Evolutionary conservation across 2,113 vertebrate genomes (phyloP).

Genomic region (Aythya baeri): DNA sequence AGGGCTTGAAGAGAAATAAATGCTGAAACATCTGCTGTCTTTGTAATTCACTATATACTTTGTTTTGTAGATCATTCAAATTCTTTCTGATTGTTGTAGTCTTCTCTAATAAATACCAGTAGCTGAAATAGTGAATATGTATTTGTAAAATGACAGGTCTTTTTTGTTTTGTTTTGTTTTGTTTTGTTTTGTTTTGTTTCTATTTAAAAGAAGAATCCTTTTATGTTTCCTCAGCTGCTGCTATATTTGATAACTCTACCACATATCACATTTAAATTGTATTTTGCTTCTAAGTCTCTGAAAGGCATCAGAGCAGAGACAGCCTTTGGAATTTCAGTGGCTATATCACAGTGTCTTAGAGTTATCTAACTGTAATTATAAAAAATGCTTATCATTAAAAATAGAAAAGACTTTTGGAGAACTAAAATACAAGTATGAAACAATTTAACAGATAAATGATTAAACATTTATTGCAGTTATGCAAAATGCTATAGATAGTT

Average conservation of each 20-base stretch:
- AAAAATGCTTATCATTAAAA: neutral
- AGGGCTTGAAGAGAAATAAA: constrained; percentile 28
- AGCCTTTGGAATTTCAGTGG: constrained; percentile 18
- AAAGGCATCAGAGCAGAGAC: neutral
- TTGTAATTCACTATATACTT: constrained; percentile 39
- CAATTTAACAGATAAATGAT: neutral
- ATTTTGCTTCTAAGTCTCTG: constrained; percentile 18
- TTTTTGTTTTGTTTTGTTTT: neutral
- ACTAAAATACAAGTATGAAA: neutral
- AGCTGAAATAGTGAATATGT: constrained; percentile 37
- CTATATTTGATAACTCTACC: constrained; percentile 44
- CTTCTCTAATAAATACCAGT: constrained; percentile 24
- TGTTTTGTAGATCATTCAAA: constrained; percentile 45
- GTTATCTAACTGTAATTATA: neutral
- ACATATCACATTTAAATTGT: constrained; percentile 54
- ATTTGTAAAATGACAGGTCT: constrained; percentile 34
- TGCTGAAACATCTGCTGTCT: constrained; percentile 54
- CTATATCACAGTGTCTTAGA: neutral
- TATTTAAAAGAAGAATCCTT: constrained; percentile 39
- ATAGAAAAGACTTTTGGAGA: neutral
- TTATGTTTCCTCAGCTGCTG: constrained; percentile 41
- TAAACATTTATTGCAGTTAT: neutral
- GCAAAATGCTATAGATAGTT: neutral
- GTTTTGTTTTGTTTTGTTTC: neutral
- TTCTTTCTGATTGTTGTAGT: constrained; percentile 50